A percentile compares a stretch with the other conserved stretches of the same genome.
phyloP scores from a whole-genome alignment of 2,797 vertebrate genomes.

The Hoplostethus mediterraneus region DNA sequence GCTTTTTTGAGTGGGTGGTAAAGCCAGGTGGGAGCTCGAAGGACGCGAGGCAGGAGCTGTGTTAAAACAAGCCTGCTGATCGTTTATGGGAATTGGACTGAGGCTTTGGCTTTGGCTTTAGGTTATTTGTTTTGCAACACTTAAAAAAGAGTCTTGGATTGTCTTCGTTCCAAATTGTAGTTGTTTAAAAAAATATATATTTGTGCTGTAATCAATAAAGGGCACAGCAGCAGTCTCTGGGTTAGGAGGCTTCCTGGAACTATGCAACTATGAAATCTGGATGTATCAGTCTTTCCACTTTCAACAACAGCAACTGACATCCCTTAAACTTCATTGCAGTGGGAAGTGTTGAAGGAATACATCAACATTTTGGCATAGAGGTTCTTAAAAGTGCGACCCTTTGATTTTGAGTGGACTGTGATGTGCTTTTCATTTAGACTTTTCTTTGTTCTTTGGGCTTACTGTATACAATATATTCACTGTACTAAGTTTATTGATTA shows the following conservation, averaged over 20 bases:
- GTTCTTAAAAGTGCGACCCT: slow-evolving; percentile 15
- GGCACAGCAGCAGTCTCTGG: slow-evolving; percentile 17
- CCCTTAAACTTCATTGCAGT: slow-evolving; percentile 24
- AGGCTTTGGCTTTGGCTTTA: no score
- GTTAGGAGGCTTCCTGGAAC: slow-evolving; percentile 42
- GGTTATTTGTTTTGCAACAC: no score
- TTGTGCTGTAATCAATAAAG: slow-evolving; percentile 44
- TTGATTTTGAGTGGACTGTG: not conserved
- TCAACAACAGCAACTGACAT: slow-evolving; percentile 50
- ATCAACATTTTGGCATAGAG: slow-evolving; percentile 13
- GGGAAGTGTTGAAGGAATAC: no score
- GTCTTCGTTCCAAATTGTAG: not conserved
- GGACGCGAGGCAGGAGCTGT: not conserved
- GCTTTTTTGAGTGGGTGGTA: not conserved
- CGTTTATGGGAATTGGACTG: not conserved
- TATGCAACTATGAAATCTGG: slow-evolving; percentile 52
- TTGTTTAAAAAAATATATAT: slow-evolving; percentile 15
- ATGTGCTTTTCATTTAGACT: no score
- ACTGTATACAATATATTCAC: no score
- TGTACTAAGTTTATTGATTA: no score
- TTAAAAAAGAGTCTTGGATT: not conserved
- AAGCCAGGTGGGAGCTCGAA: slow-evolving; percentile 10
- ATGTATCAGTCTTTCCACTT: slow-evolving; percentile 33
- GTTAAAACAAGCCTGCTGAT: slow-evolving; percentile 4
- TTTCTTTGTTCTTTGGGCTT: no score